Evolutionary conservation across 1,140 invertebrate genomes (phyloP), one percentile per base, ranked within the genome.

Genomic region (Aethina tumida): DNA sequence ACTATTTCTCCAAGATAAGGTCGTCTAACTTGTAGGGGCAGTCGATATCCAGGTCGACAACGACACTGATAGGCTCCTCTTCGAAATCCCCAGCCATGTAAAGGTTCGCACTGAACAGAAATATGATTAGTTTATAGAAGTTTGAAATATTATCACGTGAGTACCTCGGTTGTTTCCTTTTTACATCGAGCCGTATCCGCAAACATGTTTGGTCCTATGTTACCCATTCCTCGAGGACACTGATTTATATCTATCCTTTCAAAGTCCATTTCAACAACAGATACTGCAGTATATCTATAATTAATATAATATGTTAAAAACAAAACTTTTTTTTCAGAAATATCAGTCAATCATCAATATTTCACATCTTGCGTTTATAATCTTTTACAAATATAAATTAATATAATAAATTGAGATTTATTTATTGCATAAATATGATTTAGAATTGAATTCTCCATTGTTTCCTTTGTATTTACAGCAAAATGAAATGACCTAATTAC

Each of bases 241-340:
- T 96, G 94, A 69, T 98, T 97, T 61, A 97, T 93, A 63, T 98
- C 94, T 65, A 97, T 89, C 53, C 93, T 73, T 45, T 97, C 91
- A 69, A 92, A 94, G 59, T 99, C 94, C 74, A 96, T 86, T 74
- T 97, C 93, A 59, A 96, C 74, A 0, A 96, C 89, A 0, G 87
- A 76, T 29, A 85, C 81, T 16, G 87, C 94, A 2, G 93, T 93
- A 58, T 96, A 95, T 47, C 90, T 94, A 47, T 43, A 52, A 41
- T 30, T n/a, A 41, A 43, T n/a, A n/a, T n/a, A n/a, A n/a, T n/a
- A n/a, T n/a, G n/a, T n/a, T n/a, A n/a, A n/a, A n/a, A n/a, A n/a
- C n/a, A n/a, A n/a, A n/a, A n/a, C n/a, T n/a, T n/a, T n/a, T n/a
- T n/a, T n/a, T n/a, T n/a, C n/a, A n/a, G n/a, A n/a, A n/a, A n/a